A percentile compares a stretch with the other conserved stretches of the same genome.
phyloP scores from a whole-genome alignment of 2,888 invertebrate genomes.

The Embidobia sp. region DNA sequence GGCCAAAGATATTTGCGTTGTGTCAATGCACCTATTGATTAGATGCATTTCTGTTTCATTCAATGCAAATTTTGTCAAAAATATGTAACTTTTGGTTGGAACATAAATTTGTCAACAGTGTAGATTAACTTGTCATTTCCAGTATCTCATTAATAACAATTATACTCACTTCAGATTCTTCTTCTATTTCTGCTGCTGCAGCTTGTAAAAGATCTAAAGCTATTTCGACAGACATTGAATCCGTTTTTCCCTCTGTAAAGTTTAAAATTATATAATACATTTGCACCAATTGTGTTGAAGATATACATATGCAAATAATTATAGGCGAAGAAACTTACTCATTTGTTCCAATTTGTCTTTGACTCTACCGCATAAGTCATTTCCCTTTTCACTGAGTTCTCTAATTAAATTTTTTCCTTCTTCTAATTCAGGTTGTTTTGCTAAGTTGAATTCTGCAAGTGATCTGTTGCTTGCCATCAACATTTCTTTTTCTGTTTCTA shows the following conservation, averaged over 20 bases:
- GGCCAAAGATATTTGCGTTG: too few species aligned
- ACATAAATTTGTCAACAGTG: too few species aligned
- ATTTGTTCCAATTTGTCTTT: slow-evolving; percentile 90
- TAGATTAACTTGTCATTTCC: too few species aligned
- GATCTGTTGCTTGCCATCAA: slow-evolving; percentile 94
- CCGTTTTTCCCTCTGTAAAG: slow-evolving; percentile 87
- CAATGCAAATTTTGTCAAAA: too few species aligned
- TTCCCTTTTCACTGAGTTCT: slow-evolving; percentile 87
- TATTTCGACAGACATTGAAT: slow-evolving; percentile 91
- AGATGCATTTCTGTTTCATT: too few species aligned
- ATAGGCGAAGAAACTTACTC: slow-evolving; percentile 87
- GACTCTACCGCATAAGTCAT: slow-evolving; percentile 86
- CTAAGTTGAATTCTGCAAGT: slow-evolving; percentile 94
- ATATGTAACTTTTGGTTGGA: too few species aligned
- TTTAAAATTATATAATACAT: not conserved
- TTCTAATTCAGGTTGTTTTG: slow-evolving; percentile 91
- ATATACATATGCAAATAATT: too few species aligned
- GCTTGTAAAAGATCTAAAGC: slow-evolving; percentile 94
- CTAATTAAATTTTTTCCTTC: slow-evolving; percentile 88
- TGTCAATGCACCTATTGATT: too few species aligned
- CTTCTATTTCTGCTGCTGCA: slow-evolving; percentile 95
- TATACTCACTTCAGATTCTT: slow-evolving; percentile 89
- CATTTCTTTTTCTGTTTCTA: slow-evolving; percentile 92
- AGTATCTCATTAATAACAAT: not conserved
- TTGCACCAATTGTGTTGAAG: not conserved